Evolutionary conservation across 2,797 vertebrate genomes (phyloP), one percentile per base, ranked within the genome.

Genomic region (Choloepus didactylus): DNA sequence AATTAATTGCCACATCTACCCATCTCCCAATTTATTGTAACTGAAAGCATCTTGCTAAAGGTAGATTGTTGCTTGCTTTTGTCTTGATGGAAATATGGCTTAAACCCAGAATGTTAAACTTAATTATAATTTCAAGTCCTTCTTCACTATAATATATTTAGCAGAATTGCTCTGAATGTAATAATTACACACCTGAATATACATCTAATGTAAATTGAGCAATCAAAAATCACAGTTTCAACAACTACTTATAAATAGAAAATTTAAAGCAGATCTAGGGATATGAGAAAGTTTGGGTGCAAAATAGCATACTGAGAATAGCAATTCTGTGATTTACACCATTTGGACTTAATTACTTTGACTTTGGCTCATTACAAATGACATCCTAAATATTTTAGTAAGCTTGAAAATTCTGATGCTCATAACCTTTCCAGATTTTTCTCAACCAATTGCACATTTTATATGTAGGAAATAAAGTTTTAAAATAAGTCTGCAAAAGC

Each of bases 101-200:
- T 67, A 88, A 95, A 46, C 2, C 0, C 0, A 2, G 8, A 76
- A 93, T 80, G 64, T 10, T 21, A 51, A 14, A 46, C 46, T 72
- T 85, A 25, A 93, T 94, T 89, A 83, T 80, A 93, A 76, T n/a
- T 97, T 93, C 97, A 75, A 89, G 46, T 38, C 9, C 70, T 38
- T 23, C 46, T 87, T 69, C 0, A 69, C 60, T 97, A 93, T 95
- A 93, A 91, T 35, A 89, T 38, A 38, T 49, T 80, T 66, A 79
- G 44, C 54, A 96, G 18, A 95, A 44, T 95, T 88, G 11, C 72
- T 95, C 59, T 94, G 69, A 97, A 93, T 88, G 51, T 38, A 87
- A 76, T 88, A 96, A 98, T 97, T 95, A 89, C 27, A 89, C 35
- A 95, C 21, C 51, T 97, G 86, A 98, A 94, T 95, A 97, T 95